Conservation (phyloP, 1,140 invertebrate genomes). For the Drosophila insularis region DNA sequence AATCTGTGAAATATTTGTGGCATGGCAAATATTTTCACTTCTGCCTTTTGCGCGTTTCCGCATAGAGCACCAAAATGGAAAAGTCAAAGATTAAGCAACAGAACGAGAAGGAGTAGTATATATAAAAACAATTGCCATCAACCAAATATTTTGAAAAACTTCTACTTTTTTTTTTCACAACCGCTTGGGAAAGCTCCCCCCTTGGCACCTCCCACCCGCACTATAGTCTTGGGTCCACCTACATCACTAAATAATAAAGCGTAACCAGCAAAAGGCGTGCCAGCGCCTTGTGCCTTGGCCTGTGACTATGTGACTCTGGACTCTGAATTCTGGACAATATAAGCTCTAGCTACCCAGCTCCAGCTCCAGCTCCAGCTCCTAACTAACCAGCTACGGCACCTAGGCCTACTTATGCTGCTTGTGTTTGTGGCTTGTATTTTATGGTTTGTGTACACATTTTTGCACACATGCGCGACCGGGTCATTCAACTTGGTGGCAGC, state of each 20-base stretch:
- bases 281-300: conserved; percentile 37
- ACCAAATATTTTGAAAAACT: conserved; percentile 71
- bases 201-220: conserved; percentile 24
- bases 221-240: conserved; percentile 55
- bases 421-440: conserved; percentile 75
- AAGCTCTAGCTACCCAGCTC: neutral
- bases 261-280: conserved; percentile 79
- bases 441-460: conserved; percentile 81
- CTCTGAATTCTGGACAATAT: neutral
- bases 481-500: conserved; percentile 68
- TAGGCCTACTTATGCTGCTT: conserved; percentile 75
- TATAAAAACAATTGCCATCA: conserved; percentile 48
- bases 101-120: neutral
- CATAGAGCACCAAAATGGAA: conserved; percentile 28
- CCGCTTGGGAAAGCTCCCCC: neutral
- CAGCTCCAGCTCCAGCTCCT: too few relatives aligned
- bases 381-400: conserved; percentile 33
- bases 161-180: conserved; percentile 65
- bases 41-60: conserved; percentile 51
- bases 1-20: conserved; percentile 80
- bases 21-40: conserved; percentile 75
- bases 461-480: conserved; percentile 77
- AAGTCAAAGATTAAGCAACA: neutral
- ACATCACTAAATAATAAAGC: conserved; percentile 79
- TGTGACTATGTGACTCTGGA: conserved; percentile 25